Conservation (phyloP, 2,797 vertebrate genomes). For the Echeneis naucrates region DNA sequence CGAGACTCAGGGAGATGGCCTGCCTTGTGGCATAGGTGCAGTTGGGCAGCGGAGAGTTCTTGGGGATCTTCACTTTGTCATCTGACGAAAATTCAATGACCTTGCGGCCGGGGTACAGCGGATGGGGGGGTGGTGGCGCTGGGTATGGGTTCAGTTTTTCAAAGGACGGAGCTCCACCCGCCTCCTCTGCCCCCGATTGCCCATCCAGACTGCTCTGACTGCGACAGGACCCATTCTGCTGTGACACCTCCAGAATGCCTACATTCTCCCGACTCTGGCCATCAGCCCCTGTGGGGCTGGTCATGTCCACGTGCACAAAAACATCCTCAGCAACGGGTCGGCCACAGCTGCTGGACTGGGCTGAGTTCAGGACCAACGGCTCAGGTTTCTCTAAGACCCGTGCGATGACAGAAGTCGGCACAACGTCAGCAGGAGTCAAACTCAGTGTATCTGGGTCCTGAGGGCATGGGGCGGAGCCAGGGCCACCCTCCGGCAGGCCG, state of each 20-base stretch:
- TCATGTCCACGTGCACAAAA: conserved; percentile 98
- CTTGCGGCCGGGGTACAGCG: conserved; percentile 93
- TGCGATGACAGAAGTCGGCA: conserved; percentile 95
- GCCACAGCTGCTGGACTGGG: conserved; percentile 90
- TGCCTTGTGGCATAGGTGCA: conserved; percentile 97
- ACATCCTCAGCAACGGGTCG: conserved; percentile 93
- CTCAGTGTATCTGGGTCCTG: conserved; percentile 87
- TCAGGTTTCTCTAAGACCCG: conserved; percentile 96
- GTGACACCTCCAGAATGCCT: conserved; percentile 54
- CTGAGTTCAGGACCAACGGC: conserved; percentile 94
- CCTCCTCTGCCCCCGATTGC: conserved; percentile 79
- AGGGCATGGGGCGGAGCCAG: conserved; percentile 69
- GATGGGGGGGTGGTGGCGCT: conserved; percentile 88
- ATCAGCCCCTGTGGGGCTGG: conserved; percentile 69
- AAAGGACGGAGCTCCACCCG: conserved; percentile 78
- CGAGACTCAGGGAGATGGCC: conserved; percentile 96
- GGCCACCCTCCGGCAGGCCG: conserved; percentile 81
- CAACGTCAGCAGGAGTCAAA: conserved; percentile 90
- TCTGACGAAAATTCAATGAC: conserved; percentile 96
- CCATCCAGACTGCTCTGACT: conserved; percentile 83
- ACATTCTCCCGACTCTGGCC: conserved; percentile 40
- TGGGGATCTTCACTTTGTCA: conserved; percentile 96
- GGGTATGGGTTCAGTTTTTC: conserved; percentile 96
- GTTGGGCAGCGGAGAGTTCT: conserved; percentile 96
- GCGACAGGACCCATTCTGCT: conserved; percentile 88